Base-by-base conservation (phyloP, 2,797 vertebrate species). In the Phylloscopus collybita region DNA sequence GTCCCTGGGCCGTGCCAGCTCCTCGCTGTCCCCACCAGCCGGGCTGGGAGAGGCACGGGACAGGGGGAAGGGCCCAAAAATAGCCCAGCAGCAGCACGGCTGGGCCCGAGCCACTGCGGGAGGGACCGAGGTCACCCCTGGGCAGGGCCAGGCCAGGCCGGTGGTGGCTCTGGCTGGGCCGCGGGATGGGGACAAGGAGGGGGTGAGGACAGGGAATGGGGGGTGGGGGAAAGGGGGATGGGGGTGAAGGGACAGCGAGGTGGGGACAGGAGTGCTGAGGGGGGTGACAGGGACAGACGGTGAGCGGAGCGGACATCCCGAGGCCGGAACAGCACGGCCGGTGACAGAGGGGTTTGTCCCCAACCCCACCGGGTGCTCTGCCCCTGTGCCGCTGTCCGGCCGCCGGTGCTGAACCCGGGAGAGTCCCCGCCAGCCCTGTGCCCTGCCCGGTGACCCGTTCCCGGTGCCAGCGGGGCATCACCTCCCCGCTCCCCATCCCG, bases 341-440 rank as follows among this genome's bases (percentile, higher is more conserved):
- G 45, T 13, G 65, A n/a, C 62, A 19, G 45, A 21, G 22, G 34
- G 40, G 29, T 51, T 38, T 69, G 80, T 50, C 62, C 76, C 85
- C 17, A 47, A 3, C 36, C 36, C 56, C 45, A 51, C 47, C 71
- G 29, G 64, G 1, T 5, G 22, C 64, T 50, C 65, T 22, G 49
- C 92, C 98, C 69, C 84, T 47, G 30, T 32, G 80, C 92, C 62
- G 78, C 94, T 95, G 91, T 94, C 91, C 96, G 62, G 53, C 69
- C 38, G 14, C 21, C 75, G 86, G 95, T 94, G 90, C 87, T 94
- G 93, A 95, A 94, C 15, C 70, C 80, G 49, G 62, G 32, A 50
- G 7, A 5, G 5, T 27, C 79, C 60, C 74, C 82, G 16, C 30
- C 49, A 8, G 56, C n/a, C 61, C 34, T 34, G 50, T 26, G 7